Percentiles rank a stretch among this genome's conserved stretches.
These are phyloP conservation scores for Chloroceryle amazona DNA, from an alignment of 2,797 vertebrate genomes.

Conservation along the genomic window DNA sequence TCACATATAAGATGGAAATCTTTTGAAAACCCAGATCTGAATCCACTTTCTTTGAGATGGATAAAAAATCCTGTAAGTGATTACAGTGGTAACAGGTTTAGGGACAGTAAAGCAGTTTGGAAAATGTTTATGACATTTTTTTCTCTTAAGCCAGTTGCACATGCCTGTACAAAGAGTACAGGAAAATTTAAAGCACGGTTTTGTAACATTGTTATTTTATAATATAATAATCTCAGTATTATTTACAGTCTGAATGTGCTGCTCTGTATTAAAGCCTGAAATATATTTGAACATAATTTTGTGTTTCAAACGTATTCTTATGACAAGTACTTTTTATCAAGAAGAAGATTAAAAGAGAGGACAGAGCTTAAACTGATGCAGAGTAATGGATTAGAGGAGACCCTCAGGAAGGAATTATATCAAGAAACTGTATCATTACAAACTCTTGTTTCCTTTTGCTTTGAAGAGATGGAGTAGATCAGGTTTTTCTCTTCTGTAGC, in stretches of 20 bases:
- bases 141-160: not conserved
- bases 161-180: not conserved
- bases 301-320: not conserved
- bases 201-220: not conserved
- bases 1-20: accelerated
- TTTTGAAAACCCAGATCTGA: not conserved
- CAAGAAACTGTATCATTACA: not conserved
- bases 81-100: not conserved
- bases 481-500: not conserved
- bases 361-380: not conserved
- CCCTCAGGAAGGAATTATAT: not conserved
- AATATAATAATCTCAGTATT: not conserved
- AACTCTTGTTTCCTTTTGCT: not conserved
- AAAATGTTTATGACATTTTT: not conserved
- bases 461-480: not conserved
- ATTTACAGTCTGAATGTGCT: not conserved
- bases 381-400: not conserved
- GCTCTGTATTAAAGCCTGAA: not conserved
- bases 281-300: not conserved
- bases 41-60: not conserved
- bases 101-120: not conserved
- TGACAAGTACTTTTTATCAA: not conserved
- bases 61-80: not conserved
- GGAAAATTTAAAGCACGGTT: not conserved
- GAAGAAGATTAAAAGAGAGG: not conserved